Conservation (phyloP, 1,140 invertebrate genomes). For the Phymastichus coffea region DNA sequence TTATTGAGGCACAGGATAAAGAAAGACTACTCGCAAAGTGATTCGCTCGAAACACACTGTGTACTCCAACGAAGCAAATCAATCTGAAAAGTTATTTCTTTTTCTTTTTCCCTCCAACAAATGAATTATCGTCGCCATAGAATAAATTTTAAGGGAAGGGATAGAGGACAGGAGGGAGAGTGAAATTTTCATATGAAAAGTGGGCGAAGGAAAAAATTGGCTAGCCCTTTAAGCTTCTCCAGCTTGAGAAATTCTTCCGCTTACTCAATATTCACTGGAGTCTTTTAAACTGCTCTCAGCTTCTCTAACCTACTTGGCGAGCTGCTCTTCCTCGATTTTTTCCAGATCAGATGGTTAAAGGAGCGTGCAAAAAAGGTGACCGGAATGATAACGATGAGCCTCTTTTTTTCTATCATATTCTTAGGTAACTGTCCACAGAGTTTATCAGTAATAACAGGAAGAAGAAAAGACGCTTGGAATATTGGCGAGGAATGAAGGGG, state of each 20-base stretch:
- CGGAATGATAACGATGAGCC: not conserved
- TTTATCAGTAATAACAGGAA: not conserved
- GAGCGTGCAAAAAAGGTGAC: not conserved
- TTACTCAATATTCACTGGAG: conserved; percentile 39
- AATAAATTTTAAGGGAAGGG: no score
- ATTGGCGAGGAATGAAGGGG: conserved; percentile 24
- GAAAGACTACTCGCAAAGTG: no score
- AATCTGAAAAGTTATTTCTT: no score
- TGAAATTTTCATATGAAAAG: conserved; percentile 33
- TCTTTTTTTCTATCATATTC: conserved; percentile 7
- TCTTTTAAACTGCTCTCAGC: conserved; percentile 26
- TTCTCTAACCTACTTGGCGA: no score
- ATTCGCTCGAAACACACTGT: no score
- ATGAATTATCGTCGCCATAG: no score
- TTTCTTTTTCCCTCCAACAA: no score
- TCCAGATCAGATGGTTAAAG: conserved; percentile 12
- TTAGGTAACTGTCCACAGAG: conserved; percentile 23
- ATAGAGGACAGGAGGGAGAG: no score
- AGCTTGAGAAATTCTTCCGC: conserved; percentile 9
- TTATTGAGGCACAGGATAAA: no score
- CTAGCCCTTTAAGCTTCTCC: not conserved
- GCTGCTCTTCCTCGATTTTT: conserved; percentile 17
- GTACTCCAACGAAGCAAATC: no score
- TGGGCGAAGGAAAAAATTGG: conserved; percentile 26
- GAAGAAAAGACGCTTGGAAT: not conserved